phyloP scores from a whole-genome alignment of 2,113 vertebrate species.

The Galemys pyrenaicus region DNA sequence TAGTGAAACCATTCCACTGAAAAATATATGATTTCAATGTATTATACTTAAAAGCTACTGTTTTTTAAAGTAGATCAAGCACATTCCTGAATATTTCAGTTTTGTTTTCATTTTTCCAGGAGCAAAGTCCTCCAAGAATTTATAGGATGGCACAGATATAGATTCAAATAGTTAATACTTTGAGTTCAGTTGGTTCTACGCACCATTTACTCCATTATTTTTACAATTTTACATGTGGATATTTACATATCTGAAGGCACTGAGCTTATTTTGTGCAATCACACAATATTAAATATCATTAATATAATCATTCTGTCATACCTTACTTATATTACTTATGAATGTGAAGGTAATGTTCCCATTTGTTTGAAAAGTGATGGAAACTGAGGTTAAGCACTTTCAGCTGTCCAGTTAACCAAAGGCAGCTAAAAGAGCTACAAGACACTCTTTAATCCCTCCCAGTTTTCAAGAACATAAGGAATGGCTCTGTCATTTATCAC shows the following conservation, averaged over 20 bases:
- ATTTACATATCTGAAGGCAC: conserved; percentile 8
- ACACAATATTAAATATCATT: not conserved
- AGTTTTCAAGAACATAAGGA: not conserved
- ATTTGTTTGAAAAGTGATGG: not conserved
- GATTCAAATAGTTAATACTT: not conserved
- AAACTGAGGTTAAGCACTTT: not conserved
- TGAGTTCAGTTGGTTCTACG: not conserved
- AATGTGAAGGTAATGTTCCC: not conserved
- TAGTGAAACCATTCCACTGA: not conserved
- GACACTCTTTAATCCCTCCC: not conserved
- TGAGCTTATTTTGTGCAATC: not conserved
- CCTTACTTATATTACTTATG: not conserved
- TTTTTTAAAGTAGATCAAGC: not conserved
- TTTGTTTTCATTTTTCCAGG: not conserved
- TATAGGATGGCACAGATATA: not conserved
- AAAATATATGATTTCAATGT: not conserved
- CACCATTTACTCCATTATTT: not conserved
- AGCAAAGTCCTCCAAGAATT: not conserved
- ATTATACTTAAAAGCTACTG: not conserved
- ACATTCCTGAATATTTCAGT: not conserved
- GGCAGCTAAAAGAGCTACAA: not conserved
- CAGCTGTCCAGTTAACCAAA: not conserved
- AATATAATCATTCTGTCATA: not conserved
- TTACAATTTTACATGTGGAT: not conserved
- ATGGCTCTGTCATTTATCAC: not conserved